Evolutionary conservation across 2,888 invertebrate genomes (phyloP), one percentile per base, ranked within the genome.

Genomic region (Altica lythri): DNA sequence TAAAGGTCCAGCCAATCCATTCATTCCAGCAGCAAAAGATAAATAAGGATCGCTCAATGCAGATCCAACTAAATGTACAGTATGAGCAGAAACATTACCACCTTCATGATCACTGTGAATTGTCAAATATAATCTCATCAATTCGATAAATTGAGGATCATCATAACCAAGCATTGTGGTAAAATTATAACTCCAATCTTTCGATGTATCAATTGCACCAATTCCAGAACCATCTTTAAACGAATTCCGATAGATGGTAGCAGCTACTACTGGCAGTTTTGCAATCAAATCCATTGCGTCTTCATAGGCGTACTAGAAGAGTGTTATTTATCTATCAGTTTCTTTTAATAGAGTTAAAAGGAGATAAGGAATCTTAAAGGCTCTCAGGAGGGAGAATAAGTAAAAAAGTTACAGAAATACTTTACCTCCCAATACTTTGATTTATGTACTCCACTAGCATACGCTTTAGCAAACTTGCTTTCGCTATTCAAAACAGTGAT

Each of bases 101-200:
- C 95, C 95, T 78, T 96, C 95, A 78, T 96, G 95, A 76, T 96
- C 95, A 79, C 91, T 91, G 83, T 95, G 95, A 69, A 95, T 94
- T 55, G 94, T 93, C 62, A 96, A 84, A 78, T 96, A 96, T 22
- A 96, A 81, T 51, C 96, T 82, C 89, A 96, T 88, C 46, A 96
- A 84, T 77, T 96, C 96, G 40, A 88, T 87, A 79, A 96, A 96
- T 66, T 85, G 74, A 2, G 86, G 81, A 72, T 91, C 85, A 62
- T 92, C 88, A 77, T 89, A 95, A 53, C 95, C 95, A 60, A 97
- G 82, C 94, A 95, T 95, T 64, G 83, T 84, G 62, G 89, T 83
- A 79, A 95, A 96, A 80, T 96, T 96, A 75, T 88, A 86, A 44
- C 90, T 89, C 93, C 95, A 96, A 78, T 97, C 96, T 75, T 90